Evolutionary conservation across 2,797 vertebrate species (phyloP).

Genomic region (Enteromius trimaculatus): DNA sequence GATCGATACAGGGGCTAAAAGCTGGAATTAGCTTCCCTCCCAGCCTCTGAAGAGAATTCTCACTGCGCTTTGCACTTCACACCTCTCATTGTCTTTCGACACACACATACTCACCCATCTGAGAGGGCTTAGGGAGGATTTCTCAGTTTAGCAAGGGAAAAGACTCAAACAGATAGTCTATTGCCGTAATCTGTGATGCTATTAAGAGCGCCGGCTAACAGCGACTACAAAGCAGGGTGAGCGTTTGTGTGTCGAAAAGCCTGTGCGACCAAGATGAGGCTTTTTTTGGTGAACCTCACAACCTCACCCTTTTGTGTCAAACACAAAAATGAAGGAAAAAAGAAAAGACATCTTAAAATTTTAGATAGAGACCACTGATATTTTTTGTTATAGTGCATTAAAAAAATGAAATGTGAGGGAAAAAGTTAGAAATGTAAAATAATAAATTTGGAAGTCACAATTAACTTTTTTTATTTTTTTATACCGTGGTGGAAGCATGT

Average conservation of each 20-base stretch:
- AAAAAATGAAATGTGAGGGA: not conserved
- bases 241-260: constrained; percentile 17
- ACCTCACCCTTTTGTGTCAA: not conserved
- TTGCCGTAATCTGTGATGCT: constrained; percentile 58
- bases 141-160: constrained; percentile 59
- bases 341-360: not conserved
- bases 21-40: constrained; percentile 39
- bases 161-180: constrained; percentile 60
- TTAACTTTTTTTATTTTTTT: not conserved
- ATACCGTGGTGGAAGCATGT: not conserved
- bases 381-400: not conserved
- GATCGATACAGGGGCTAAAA: constrained; percentile 60
- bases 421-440: not conserved
- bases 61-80: constrained; percentile 24
- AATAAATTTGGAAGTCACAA: not conserved
- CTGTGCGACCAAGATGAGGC: not conserved
- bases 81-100: constrained; percentile 47
- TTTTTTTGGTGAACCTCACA: not conserved
- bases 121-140: constrained; percentile 60
- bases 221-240: constrained; percentile 48
- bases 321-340: not conserved
- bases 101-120: constrained; percentile 38
- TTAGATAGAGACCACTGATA: not conserved
- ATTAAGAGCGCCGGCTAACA: constrained; percentile 44
- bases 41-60: constrained; percentile 38